Base-by-base conservation (phyloP, 2,113 vertebrate genomes). In the Taurulus bubalis region DNA sequence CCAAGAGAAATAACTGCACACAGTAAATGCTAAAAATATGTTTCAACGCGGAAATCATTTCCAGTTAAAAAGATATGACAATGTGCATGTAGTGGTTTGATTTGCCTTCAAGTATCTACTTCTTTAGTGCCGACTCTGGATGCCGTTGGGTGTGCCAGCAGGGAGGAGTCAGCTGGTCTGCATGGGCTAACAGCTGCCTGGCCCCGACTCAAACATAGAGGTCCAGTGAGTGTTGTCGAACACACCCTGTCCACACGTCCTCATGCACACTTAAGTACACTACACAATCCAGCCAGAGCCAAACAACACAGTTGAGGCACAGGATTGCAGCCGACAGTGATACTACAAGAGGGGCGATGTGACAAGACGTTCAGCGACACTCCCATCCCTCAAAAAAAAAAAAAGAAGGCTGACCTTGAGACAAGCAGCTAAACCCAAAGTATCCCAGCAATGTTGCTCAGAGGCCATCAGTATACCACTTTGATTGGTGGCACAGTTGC, bases 201-300 rank as follows among this genome's bases (percentile, higher is more conserved):
- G 75, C 71, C 0, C 6, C 18, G 42, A 40, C 63, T 66, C 65
- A 84, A 74, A 83, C 49, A 42, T 4, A 24, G 26, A 83, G 75
- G 40, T 71, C 47, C 63, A 51, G 34, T 55, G 36, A 9, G 51
- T 72, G 62, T 42, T 53, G 63, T 77, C 70, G 73, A 77, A 77
- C 71, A 76, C 79, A 74, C 53, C 51, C 79, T 12, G 72, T 70
- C 66, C 73, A 53, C 77, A 77, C 74, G 42, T 9, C 45, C 59
- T 49, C 64, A 51, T 38, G 3, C 65, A 38, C 63, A 66, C 71
- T 62, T 26, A 24, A 71, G 63, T 38, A 34, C 66, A 74, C 55
- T 59, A 59, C 24, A 63, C 10, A 34, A 66, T 78, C 28, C 55
- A 63, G 60, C 22, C 60, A 68, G 16, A 67, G 72, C 34, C 32